phyloP scores from a whole-genome alignment of 2,113 vertebrate species.

The Paratilapia polleni region DNA sequence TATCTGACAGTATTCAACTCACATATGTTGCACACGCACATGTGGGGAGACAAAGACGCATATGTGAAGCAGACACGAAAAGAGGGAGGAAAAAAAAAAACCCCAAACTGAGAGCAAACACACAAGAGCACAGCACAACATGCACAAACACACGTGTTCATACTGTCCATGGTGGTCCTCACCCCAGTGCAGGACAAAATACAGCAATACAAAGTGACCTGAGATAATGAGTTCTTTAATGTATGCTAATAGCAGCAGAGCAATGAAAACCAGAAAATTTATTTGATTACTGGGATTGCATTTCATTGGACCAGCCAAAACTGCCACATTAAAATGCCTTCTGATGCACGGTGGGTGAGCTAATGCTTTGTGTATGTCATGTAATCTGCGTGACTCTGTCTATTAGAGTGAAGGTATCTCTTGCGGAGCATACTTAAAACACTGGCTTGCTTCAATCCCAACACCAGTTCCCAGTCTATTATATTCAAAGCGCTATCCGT shows the following conservation, averaged over 20 bases:
- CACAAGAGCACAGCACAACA: background rate
- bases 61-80: constrained; percentile 13
- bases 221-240: constrained; percentile 53
- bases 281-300: constrained; percentile 52
- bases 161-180: background rate
- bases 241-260: constrained; percentile 50
- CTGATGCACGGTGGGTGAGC: constrained; percentile 32
- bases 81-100: background rate
- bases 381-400: constrained; percentile 30
- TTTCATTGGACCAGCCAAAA: constrained; percentile 49
- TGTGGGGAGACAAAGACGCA: constrained; percentile 20
- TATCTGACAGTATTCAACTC: constrained; percentile 61
- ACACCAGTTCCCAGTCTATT: constrained; percentile 43
- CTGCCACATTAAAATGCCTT: constrained; percentile 45
- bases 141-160: background rate
- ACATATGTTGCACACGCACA: constrained; percentile 51
- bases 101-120: constrained; percentile 3
- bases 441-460: constrained; percentile 25
- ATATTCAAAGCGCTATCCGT: constrained; percentile 51
- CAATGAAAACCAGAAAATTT: constrained; percentile 50
- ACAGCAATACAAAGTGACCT: constrained; percentile 42
- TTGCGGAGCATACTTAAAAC: constrained; percentile 27
- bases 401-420: constrained; percentile 35
- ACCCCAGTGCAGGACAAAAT: background rate
- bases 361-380: constrained; percentile 50